Base-by-base conservation (phyloP, 2,113 vertebrate species). In the Scalopus aquaticus region DNA sequence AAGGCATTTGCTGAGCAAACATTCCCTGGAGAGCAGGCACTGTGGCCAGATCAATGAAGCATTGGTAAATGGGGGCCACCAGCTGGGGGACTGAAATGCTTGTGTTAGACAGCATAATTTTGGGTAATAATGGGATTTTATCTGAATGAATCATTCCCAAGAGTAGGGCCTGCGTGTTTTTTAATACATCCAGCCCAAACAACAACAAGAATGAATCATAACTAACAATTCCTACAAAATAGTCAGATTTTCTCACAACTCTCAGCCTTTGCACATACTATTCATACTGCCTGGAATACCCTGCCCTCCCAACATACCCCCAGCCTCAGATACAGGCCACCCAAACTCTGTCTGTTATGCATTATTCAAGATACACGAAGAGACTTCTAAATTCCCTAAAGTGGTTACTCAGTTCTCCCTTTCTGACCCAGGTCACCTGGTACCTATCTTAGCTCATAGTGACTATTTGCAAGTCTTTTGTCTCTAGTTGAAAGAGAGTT, bases 1-100 rank as follows among this genome's bases (percentile, higher is more conserved):
- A 85, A 94, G 84, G 79, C 79, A 80, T 78, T 44, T 51, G 94
- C 76, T 95, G 60, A 92, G 90, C 87, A 88, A 92, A 62, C 67
- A 42, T 58, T 90, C 89, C 85, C 91, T 85, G 78, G 69, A 81
- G 93, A 92, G 77, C 73, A 82, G 37, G 78, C 81, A 49, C 67
- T 28, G 72, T n/a, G 94, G 30, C 16, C 49, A 62, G 77, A 73
- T 92, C 93, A 88, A 22, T 69, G 95, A 78, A 86, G 84, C 73
- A 6, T 13, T 77, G 12, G 84, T 30, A 77, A n/a, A 95, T 26
- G 26, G 46, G 39, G 86, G 28, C 60, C 72, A 76, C 96, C 72
- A 65, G 80, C 90, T 72, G 70, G 87, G 69, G 78, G 32, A 44
- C 22, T 35, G 82, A 92, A 74, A 81, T 32, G 65, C 39, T 51